Base-by-base conservation (phyloP, 2,888 invertebrate species). In the Melangyna quadrimaculata region DNA sequence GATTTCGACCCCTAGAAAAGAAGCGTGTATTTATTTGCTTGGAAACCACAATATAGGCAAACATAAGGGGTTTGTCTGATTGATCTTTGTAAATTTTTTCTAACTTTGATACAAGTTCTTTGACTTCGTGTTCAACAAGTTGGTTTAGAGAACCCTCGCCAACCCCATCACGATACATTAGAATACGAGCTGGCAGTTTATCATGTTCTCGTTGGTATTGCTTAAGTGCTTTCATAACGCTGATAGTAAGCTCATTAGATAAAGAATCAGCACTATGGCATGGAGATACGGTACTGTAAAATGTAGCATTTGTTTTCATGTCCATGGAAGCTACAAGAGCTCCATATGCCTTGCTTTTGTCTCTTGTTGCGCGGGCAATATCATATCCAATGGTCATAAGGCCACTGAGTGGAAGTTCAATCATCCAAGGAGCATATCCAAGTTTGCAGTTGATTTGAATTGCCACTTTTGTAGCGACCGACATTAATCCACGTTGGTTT, bases 381-480 rank as follows among this genome's bases (percentile, higher is more conserved):
- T 98, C 98, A 89, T 96, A 97, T 0, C 97, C 98, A 14, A 96
- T 93, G 0, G 97, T 95, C 97, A 98, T 97, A 5, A 96, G 92
- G 22, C 93, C 93, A 1, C 91, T 91, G 0, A 95, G 88, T 0
- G 97, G 97, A 35, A 96, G 93, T 0, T 94, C 93, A 0, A 97
- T 94, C 9, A 94, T 93, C 98, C 98, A 98, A 0, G 98, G 97
- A 0, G 96, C 95, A 1, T 98, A 98, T 0, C 98, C 99, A 43
- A 98, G 91, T 93, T 99, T 99, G 90, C 97, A 97, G 90, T 97
- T 97, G 70, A 99, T 94, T 91, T 99, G 99, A 55, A 99, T 96
- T 0, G 96, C 97, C 0, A 99, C 95, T 93, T 99, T 99, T 0
- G 98, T 98, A 0, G 97, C 97, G 53, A 98, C 96, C 0, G 96